Evolutionary conservation across 2,113 vertebrate species (phyloP).

Genomic region (Rutilus rutilus): DNA sequence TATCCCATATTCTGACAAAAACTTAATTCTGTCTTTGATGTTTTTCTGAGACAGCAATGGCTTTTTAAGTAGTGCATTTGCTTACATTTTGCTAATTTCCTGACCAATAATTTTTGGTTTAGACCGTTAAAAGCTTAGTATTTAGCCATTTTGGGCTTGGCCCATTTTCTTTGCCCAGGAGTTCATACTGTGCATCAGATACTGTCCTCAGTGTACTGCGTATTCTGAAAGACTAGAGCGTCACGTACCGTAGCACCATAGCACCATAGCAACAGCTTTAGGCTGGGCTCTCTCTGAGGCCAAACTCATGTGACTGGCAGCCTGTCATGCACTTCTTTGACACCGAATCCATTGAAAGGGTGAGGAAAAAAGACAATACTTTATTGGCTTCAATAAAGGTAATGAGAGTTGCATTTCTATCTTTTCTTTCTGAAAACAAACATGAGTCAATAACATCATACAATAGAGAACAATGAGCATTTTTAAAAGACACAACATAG

Average conservation of each 20-base stretch:
- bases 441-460: background rate
- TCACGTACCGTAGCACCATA: background rate
- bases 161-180: no score
- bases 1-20: no score
- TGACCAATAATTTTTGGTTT: no score
- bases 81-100: no score
- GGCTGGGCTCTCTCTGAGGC: constrained; percentile 1
- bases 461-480: background rate
- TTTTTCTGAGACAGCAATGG: no score
- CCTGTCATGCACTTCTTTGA: constrained; percentile 20
- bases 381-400: constrained; percentile 1
- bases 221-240: background rate
- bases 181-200: background rate
- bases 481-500: background rate
- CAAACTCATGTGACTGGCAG: background rate
- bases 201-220: background rate
- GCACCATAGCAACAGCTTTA: constrained; percentile 38
- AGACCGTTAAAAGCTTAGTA: no score
- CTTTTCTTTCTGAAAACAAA: constrained; percentile 12
- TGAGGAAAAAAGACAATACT: background rate
- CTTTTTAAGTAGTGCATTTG: no score
- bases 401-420: background rate
- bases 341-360: background rate
- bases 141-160: no score
- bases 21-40: no score